Conservation (phyloP, 2,797 vertebrate genomes). For the Ctenosaura bakeri region DNA sequence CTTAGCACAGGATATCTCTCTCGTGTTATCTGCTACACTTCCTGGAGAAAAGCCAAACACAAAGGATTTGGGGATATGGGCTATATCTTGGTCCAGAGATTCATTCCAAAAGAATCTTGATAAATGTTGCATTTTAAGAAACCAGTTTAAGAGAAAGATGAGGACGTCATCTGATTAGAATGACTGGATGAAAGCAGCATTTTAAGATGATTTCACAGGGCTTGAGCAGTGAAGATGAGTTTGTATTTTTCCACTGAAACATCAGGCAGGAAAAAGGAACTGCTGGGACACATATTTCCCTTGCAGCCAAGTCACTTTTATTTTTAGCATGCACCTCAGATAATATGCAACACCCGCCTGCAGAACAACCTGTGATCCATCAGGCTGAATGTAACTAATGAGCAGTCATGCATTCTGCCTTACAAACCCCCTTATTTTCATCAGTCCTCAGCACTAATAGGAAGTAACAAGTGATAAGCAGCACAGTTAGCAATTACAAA, state of each 20-base stretch:
- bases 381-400: not conserved
- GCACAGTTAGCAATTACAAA: too few species aligned
- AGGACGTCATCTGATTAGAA: not conserved
- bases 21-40: constrained; percentile 64
- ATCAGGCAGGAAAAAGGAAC: constrained; percentile 71
- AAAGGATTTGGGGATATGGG: not conserved
- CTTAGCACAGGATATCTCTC: constrained; percentile 67
- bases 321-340: constrained; percentile 64
- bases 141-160: constrained; percentile 22
- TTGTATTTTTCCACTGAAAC: constrained; percentile 69
- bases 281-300: constrained; percentile 51
- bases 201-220: constrained; percentile 5
- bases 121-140: constrained; percentile 30
- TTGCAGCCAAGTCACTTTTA: constrained; percentile 68
- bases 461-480: too few species aligned
- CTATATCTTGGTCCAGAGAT: constrained; percentile 29
- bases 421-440: not conserved
- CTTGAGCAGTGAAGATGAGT: constrained; percentile 27
- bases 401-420: too few species aligned
- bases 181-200: not conserved
- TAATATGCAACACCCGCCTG: not conserved
- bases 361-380: not conserved
- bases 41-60: constrained; percentile 65
- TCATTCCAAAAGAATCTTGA: constrained; percentile 13
- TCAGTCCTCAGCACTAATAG: not conserved